Evolutionary conservation across 2,888 invertebrate genomes (phyloP), one percentile per base, ranked within the genome.

Genomic region (Octonoba sinensis): DNA sequence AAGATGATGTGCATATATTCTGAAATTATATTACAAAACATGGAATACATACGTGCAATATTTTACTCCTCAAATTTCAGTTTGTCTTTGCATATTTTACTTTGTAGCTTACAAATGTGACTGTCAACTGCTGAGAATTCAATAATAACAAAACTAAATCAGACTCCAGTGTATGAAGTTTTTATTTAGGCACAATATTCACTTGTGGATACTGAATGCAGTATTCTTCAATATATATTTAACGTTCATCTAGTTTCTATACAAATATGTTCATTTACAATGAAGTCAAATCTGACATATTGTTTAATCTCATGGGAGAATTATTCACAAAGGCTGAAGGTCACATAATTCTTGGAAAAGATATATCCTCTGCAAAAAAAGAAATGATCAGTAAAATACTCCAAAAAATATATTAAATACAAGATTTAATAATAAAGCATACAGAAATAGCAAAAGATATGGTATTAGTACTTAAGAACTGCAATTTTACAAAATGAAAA

Each of bases 151-250:
- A 79, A 79, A 79, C 60, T 72, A 72, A 79, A 59, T 78, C 59
- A 44, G 24, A 65, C 65, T 66, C 66, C 77, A 71, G 24, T 56
- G n/a, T 44, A 44, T 54, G 54, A 70, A 78, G 71, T 72, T 72
- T 72, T 72, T 72, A 66, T 60, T 71, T 79, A 79, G 78, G 78
- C 78, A 79, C 78, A 79, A 60, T 79, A 66, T 79, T 79, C 71
- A 72, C 70, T 65, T 78, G 36, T 20, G 47, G 20, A 64, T 71
- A 71, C 77, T 71, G 77, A 36, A 47, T 54, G 20, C 36, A 65
- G 66, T 66, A 60, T 65, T 27, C 24, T 57, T 72, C 78, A 79
- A 72, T 72, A 66, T 44, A 65, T 36, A 22, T 36, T 59, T 47
- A 46, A 65, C 44, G 65, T 59, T 72, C 57, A 67, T 66, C 69